Percentiles rank a stretch among this genome's conserved stretches.
Conservation (phyloP, 2,797 vertebrate genomes). For the Sebastiscus tertius region DNA sequence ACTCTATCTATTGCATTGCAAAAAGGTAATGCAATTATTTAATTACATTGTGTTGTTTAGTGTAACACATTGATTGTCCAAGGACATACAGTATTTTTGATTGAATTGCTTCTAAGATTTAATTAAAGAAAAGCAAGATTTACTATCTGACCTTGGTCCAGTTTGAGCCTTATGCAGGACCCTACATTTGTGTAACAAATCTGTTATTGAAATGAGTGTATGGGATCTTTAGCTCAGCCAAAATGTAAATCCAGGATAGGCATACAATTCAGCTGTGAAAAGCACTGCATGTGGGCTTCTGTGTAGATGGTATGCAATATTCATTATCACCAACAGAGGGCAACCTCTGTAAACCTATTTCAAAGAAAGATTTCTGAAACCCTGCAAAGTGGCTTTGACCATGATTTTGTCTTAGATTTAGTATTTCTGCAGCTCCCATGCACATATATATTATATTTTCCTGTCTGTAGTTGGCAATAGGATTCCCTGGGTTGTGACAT, state of each 20-base stretch:
- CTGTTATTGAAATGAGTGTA: neutral
- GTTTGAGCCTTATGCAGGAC: neutral
- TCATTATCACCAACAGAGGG: constrained; percentile 65
- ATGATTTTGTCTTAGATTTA: neutral
- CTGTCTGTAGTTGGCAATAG: neutral
- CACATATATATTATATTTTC: neutral
- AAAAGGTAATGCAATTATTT: neutral
- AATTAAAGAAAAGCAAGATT: neutral
- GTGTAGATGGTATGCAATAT: neutral
- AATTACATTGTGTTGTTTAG: neutral
- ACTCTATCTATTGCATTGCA: neutral
- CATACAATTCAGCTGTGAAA: neutral
- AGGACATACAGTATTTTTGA: neutral
- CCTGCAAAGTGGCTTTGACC: neutral
- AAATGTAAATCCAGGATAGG: neutral
- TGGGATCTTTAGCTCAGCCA: neutral
- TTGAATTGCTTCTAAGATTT: neutral
- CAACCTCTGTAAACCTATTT: constrained; percentile 40
- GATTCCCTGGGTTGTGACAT: neutral
- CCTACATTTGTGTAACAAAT: neutral
- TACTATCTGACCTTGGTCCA: neutral
- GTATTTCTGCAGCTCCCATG: neutral
- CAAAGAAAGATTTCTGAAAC: neutral
- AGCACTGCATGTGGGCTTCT: neutral
- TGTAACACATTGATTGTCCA: neutral